phyloP scores from a whole-genome alignment of 2,888 invertebrate genomes.

The Lepidochrysops patricia region DNA sequence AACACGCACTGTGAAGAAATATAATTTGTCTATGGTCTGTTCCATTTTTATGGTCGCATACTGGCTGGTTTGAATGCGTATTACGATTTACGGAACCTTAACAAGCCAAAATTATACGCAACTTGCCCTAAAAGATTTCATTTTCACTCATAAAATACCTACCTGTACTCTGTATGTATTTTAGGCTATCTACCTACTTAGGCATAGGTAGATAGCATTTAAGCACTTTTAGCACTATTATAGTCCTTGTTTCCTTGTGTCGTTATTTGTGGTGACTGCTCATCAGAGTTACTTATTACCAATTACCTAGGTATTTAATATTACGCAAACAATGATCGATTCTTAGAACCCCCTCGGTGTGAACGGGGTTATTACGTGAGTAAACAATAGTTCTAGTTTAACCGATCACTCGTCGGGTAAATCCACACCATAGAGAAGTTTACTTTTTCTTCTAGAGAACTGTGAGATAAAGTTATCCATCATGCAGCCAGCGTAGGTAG shows the following conservation, averaged over 20 bases:
- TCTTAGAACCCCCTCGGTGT: neutral
- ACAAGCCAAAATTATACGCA: neutral
- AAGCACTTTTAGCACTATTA: no score
- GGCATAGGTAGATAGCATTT: no score
- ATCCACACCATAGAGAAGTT: neutral
- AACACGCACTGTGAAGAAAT: slow-evolving; percentile 8
- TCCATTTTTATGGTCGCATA: neutral
- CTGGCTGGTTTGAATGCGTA: neutral
- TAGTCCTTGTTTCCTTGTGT: no score
- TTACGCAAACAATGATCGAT: slow-evolving; percentile 1
- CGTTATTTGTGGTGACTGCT: neutral
- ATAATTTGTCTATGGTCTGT: neutral
- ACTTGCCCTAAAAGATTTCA: neutral
- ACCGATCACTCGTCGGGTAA: neutral
- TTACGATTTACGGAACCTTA: neutral
- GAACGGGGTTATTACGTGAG: slow-evolving; percentile 2
- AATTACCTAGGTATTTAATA: neutral
- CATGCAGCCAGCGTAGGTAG: no score
- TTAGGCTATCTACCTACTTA: neutral
- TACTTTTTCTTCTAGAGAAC: neutral
- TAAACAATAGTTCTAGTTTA: neutral
- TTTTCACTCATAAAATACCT: neutral
- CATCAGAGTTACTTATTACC: neutral
- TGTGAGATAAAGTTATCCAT: neutral
- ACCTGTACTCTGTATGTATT: neutral